These are phyloP conservation scores for Phania funesta DNA, from an alignment of 2,888 invertebrate species.

Conservation along the genomic window DNA sequence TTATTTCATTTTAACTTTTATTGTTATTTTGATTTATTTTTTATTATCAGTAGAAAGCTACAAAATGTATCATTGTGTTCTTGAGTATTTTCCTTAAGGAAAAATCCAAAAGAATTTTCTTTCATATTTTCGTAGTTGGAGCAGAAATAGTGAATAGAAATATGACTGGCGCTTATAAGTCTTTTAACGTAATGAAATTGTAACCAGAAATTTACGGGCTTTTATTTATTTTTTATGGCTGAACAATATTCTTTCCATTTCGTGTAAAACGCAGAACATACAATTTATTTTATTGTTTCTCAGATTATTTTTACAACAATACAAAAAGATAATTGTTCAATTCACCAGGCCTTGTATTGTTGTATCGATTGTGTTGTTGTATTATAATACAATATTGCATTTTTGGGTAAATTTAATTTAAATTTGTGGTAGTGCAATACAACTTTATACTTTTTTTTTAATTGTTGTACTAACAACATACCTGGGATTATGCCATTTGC, in stretches of 20 bases:
- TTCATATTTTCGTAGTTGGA: not conserved
- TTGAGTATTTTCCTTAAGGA: not conserved
- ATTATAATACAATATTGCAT: too few species aligned
- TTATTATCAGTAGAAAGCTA: not conserved
- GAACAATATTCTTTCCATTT: constrained; percentile 35
- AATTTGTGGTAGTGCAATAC: too few species aligned
- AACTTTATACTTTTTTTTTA: too few species aligned
- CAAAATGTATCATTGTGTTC: not conserved
- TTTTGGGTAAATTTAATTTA: not conserved
- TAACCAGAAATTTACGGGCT: not conserved
- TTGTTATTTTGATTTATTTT: constrained; percentile 30
- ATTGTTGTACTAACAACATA: not conserved
- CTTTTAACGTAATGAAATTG: constrained; percentile 25
- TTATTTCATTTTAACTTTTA: not conserved
- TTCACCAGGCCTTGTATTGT: too few species aligned
- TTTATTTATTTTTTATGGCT: not conserved
- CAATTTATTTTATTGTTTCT: constrained; percentile 18
- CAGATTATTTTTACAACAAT: not conserved
- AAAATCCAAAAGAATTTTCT: not conserved
- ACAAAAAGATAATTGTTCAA: too few species aligned
- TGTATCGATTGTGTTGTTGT: too few species aligned
- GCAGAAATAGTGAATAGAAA: not conserved
- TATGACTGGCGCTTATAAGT: not conserved
- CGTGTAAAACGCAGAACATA: not conserved
- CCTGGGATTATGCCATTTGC: too few species aligned